A percentile compares a stretch with the other conserved stretches of the same genome.
phyloP scores from a whole-genome alignment of 2,888 invertebrate genomes.

The Dicyrtoma fusca region DNA sequence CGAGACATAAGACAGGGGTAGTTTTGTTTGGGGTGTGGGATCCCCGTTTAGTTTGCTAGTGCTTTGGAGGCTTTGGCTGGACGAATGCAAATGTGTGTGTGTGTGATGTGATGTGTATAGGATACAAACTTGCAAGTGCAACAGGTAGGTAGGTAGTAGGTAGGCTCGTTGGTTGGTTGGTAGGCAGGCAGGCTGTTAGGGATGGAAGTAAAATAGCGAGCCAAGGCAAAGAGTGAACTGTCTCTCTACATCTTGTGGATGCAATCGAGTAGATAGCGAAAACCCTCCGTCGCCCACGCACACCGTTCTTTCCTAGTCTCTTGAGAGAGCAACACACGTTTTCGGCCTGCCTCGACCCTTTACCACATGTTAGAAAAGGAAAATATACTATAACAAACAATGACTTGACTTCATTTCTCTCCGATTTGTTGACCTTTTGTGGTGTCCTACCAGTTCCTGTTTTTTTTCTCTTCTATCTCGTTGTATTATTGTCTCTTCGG shows the following conservation, averaged over 20 bases:
- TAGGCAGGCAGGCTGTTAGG: no score
- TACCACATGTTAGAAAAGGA: not conserved
- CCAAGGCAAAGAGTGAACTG: not conserved
- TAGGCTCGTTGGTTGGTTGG: no score
- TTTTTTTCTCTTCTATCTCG: not conserved
- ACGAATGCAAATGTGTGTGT: no score
- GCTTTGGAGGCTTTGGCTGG: no score
- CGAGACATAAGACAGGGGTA: not conserved
- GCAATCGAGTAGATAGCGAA: slow-evolving; percentile 26
- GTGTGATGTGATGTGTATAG: not conserved
- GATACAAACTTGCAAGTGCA: slow-evolving; percentile 8
- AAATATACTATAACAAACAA: slow-evolving; percentile 20
- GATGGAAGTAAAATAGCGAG: slow-evolving; percentile 1
- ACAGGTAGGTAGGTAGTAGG: no score
- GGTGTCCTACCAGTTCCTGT: slow-evolving; percentile 24
- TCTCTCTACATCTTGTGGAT: slow-evolving; percentile 13
- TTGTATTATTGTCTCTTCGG: not conserved
- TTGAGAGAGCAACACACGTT: slow-evolving; percentile 18
- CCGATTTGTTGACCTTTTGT: slow-evolving; percentile 35
- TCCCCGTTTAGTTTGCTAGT: slow-evolving; percentile 14
- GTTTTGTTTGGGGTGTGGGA: slow-evolving; percentile 5
- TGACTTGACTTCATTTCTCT: slow-evolving; percentile 16
- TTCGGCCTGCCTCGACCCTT: slow-evolving; percentile 28
- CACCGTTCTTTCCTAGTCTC: slow-evolving; percentile 17
- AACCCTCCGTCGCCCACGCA: slow-evolving; percentile 42